These are phyloP conservation scores for Paracanthobrama guichenoti DNA, from an alignment of 2,113 vertebrate genomes.

Conservation along the genomic window DNA sequence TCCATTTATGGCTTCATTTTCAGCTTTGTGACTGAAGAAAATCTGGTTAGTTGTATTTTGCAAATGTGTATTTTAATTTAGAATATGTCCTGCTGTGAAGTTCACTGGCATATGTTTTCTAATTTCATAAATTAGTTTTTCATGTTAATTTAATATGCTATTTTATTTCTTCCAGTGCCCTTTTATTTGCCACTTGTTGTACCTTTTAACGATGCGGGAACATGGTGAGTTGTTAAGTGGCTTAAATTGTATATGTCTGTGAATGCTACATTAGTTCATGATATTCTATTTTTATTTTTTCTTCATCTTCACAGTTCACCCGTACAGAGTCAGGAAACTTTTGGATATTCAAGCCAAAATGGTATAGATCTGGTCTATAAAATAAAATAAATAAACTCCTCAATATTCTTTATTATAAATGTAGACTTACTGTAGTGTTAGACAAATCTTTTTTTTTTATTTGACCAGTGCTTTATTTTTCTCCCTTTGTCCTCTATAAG, in stretches of 20 bases:
- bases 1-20: slow-evolving; percentile 93
- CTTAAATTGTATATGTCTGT: not conserved
- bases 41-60: slow-evolving; percentile 75
- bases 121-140: not conserved
- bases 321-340: slow-evolving; percentile 86
- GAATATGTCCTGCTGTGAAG: not conserved
- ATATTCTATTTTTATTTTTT: not conserved
- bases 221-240: slow-evolving; percentile 77
- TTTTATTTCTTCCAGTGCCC: slow-evolving; percentile 81
- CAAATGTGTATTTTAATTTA: not conserved
- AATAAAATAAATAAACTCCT: not conserved
- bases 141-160: not conserved
- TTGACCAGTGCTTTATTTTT: not conserved
- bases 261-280: not conserved
- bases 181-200: slow-evolving; percentile 86
- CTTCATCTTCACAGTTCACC: slow-evolving; percentile 77
- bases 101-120: not conserved
- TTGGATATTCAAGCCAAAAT: slow-evolving; percentile 87
- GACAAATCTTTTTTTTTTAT: not conserved
- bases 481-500: slow-evolving; percentile 63
- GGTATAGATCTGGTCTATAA: slow-evolving; percentile 73
- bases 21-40: slow-evolving; percentile 84
- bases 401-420: not conserved
- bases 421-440: not conserved
- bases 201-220: slow-evolving; percentile 87